A percentile compares a stretch with the other conserved stretches of the same genome.
Evolutionary conservation across 2,113 vertebrate genomes (phyloP).

Genomic region (Rallus limicola): DNA sequence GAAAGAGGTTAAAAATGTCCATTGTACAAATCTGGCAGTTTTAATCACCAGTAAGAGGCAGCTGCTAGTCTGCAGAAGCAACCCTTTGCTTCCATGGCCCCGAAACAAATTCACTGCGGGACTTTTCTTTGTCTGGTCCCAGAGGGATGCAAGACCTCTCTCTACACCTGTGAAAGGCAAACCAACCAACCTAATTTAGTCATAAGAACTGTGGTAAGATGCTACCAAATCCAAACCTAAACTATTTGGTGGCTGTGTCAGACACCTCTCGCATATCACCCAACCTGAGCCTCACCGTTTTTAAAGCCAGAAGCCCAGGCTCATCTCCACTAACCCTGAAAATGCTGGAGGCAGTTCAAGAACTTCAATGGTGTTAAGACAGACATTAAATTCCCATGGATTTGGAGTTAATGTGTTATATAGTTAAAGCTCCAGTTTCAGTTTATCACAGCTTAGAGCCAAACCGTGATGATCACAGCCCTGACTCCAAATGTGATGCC

Average conservation of each 20-base stretch:
- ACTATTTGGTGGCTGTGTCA: neutral
- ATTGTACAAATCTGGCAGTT: neutral
- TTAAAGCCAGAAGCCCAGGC: neutral
- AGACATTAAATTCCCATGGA: neutral
- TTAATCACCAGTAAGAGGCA: neutral
- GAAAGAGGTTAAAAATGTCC: neutral
- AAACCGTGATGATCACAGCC: neutral
- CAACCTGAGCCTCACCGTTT: neutral
- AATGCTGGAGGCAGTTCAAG: neutral
- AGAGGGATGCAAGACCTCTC: neutral
- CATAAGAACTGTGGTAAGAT: neutral
- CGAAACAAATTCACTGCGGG: neutral
- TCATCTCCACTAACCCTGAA: neutral
- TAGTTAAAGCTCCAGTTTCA: neutral
- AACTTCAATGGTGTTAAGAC: neutral
- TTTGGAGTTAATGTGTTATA: neutral
- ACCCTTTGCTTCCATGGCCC: neutral
- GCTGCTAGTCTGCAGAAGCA: neutral
- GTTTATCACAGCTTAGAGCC: neutral
- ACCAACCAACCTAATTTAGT: neutral
- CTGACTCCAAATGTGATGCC: rapidly evolving
- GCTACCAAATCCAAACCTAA: neutral
- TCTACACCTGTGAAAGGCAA: neutral
- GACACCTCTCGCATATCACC: neutral
- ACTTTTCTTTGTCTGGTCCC: neutral